Conservation (phyloP, 2,888 invertebrate species). For the Conistra vaccinii region DNA sequence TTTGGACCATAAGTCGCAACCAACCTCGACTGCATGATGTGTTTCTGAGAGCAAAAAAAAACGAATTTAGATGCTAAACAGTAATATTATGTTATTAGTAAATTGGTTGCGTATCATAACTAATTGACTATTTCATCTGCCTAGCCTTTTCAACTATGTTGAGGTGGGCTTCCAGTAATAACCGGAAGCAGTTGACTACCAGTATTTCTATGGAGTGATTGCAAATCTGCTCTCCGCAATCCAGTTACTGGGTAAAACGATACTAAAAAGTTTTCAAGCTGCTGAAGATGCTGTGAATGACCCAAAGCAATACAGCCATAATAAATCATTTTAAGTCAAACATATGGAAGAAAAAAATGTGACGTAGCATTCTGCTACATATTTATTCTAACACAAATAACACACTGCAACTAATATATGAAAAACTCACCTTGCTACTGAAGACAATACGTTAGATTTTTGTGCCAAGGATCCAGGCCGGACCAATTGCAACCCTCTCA, state of each 20-base stretch:
- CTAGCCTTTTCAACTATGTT: not conserved
- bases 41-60: constrained; percentile 70
- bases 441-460: constrained; percentile 68
- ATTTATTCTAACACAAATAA: not conserved
- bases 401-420: not conserved
- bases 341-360: not conserved
- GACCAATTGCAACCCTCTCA: constrained; percentile 68
- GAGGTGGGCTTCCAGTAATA: not conserved
- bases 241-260: not conserved
- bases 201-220: not conserved
- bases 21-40: constrained; percentile 84
- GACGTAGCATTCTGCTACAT: not conserved
- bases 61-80: not conserved
- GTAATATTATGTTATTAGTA: not conserved
- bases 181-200: not conserved
- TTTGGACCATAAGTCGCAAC: constrained; percentile 80
- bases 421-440: constrained; percentile 71
- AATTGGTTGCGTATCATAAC: not conserved
- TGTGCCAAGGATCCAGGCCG: constrained; percentile 56
- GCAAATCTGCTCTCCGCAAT: too few species aligned
- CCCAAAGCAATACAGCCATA: too few species aligned
- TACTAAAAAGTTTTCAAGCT: too few species aligned
- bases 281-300: not conserved
- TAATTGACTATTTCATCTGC: not conserved
- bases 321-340: not conserved